A percentile compares a stretch with the other conserved stretches of the same genome.
phyloP scores from a whole-genome alignment of 1,140 invertebrate species.

The Neotoxoptera formosana region DNA sequence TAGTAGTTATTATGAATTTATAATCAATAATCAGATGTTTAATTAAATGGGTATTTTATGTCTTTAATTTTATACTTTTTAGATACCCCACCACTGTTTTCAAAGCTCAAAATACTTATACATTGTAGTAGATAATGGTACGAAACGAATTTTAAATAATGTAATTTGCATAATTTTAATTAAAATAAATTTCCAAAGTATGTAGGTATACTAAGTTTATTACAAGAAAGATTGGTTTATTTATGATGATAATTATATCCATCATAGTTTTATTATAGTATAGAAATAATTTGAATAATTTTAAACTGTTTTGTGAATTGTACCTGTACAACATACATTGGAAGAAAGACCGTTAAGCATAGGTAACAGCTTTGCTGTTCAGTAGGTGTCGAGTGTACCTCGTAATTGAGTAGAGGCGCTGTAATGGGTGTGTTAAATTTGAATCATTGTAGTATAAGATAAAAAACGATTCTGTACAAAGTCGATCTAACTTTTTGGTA shows the following conservation, averaged over 20 bases:
- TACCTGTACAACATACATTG: too few species aligned
- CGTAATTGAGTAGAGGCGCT: too few species aligned
- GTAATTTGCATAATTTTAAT: constrained; percentile 46
- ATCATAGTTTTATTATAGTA: background rate
- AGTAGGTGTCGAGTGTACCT: background rate
- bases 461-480: too few species aligned
- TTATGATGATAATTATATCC: background rate
- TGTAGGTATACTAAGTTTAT: background rate
- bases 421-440: background rate
- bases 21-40: background rate
- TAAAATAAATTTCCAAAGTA: constrained; percentile 22
- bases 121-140: background rate
- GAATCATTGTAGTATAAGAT: background rate
- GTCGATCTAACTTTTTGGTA: too few species aligned
- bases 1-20: background rate
- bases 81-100: background rate
- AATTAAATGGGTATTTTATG: constrained; percentile 1
- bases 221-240: constrained; percentile 8
- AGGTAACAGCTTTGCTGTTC: background rate
- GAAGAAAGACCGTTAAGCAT: background rate
- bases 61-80: background rate
- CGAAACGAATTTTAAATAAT: constrained; percentile 28
- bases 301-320: background rate
- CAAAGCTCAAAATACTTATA: background rate
- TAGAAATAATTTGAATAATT: background rate